phyloP scores from a whole-genome alignment of 2,113 vertebrate genomes.

The Esox niger region DNA sequence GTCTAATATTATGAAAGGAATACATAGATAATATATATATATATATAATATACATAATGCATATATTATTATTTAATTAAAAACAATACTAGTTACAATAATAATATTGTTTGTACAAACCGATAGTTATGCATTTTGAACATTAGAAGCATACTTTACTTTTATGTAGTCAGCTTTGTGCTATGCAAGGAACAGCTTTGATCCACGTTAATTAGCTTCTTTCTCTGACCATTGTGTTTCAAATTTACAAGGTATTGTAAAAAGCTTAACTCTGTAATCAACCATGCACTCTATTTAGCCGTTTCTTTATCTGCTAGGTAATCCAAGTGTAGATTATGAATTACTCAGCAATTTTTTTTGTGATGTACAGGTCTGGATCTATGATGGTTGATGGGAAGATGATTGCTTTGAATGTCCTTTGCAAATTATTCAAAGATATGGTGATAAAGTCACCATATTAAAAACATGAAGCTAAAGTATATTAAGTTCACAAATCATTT shows the following conservation, averaged over 20 bases:
- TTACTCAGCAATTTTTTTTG: conserved; percentile 67
- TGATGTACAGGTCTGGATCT: conserved; percentile 75
- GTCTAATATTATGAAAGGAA: conserved; percentile 70
- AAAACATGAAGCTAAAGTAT: conserved; percentile 30
- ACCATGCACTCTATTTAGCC: conserved; percentile 79
- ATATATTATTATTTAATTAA: conserved; percentile 70
- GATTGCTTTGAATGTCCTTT: conserved; percentile 68
- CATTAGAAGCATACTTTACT: conserved; percentile 89
- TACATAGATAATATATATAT: conserved; percentile 53
- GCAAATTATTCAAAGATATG: conserved; percentile 83
- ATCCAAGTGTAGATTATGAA: conserved; percentile 50
- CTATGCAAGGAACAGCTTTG: conserved; percentile 95
- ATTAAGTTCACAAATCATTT: conserved; percentile 22
- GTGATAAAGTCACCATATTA: conserved; percentile 81
- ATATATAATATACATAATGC: conserved; percentile 74
- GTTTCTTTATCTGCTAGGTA: conserved; percentile 69
- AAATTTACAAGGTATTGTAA: conserved; percentile 74
- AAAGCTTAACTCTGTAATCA: conserved; percentile 77
- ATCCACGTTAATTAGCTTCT: conserved; percentile 76
- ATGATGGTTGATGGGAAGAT: conserved; percentile 47
- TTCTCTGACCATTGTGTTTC: conserved; percentile 57
- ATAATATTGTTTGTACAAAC: conserved; percentile 79
- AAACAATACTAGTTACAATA: conserved; percentile 65
- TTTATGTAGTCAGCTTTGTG: conserved; percentile 93
- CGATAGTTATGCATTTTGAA: conserved; percentile 95